Evolutionary conservation across 2,888 invertebrate species (phyloP), one percentile per base, ranked within the genome.

Genomic region (Pterostichus madidus): DNA sequence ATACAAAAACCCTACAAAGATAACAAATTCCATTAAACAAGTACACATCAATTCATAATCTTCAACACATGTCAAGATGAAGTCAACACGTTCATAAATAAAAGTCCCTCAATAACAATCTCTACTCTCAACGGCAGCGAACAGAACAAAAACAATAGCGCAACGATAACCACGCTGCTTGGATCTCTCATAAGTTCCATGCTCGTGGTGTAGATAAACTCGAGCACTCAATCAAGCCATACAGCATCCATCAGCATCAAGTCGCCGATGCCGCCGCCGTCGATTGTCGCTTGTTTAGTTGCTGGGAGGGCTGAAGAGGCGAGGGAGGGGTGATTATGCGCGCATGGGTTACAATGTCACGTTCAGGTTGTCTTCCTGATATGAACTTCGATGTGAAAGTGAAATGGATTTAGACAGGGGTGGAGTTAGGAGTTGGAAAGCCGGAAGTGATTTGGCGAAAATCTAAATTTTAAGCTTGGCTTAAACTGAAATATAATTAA

Each of bases 261-360:
- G 49, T 31, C 17, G 17, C 59, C 17, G 59, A 24, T 31, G 17
- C 31, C 59, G 17, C 31, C 59, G 17, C 10, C 59, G 49, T 73
- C 64, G 64, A 64, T 64, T 64, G 64, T 64, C 64, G 13, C 64
- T 35, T 64, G 64, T 64, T 32, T 64, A 64, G 64, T 59, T 7
- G 5, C 6, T 39, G 39, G 8, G 39, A 39, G 39, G 39, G 39
- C 6, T 39, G 39, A 39, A 39, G 39, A 7, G 39, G 44, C 24
- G 44, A 35, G 17, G 56, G 64, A 68, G 13, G 68, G 59, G 68
- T 68, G 49, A 80, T 80, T 80, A 80, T 80, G 53, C 80, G 80
- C 49, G 49, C 68, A 80, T 24, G 80, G 80, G 44, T 80, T 80
- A 80, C 80, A 80, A 49, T 61, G 80, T 80, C 80, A 80, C 80